These are phyloP conservation scores for Aphelinus atriplicis DNA, from an alignment of 1,140 invertebrate species.

Conservation along the genomic window DNA sequence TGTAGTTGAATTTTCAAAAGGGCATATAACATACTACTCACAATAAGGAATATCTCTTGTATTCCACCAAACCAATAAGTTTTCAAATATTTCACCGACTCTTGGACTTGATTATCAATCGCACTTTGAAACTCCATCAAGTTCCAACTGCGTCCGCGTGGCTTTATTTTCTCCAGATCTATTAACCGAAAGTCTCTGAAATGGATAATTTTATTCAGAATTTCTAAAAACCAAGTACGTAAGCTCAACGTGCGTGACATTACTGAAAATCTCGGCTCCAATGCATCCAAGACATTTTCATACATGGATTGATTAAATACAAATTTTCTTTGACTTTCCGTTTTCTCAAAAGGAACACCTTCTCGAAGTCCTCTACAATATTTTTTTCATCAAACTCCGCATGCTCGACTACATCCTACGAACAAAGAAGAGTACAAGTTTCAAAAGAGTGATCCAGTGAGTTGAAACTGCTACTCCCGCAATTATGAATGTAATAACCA, in stretches of 20 bases:
- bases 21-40: slow-evolving; percentile 38
- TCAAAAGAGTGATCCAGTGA: no score
- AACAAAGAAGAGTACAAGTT: no score
- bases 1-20: slow-evolving; percentile 1
- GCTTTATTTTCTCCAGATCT: slow-evolving; percentile 58
- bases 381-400: slow-evolving; percentile 23
- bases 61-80: slow-evolving; percentile 73
- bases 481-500: no score
- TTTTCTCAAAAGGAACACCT: background rate
- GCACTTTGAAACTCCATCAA: slow-evolving; percentile 69
- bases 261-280: slow-evolving; percentile 55
- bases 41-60: slow-evolving; percentile 69
- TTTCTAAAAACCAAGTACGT: no score
- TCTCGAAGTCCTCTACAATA: slow-evolving; percentile 9
- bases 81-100: slow-evolving; percentile 66
- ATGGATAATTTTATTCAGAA: slow-evolving; percentile 16
- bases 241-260: background rate
- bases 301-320: slow-evolving; percentile 59
- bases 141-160: slow-evolving; percentile 69
- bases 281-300: slow-evolving; percentile 53
- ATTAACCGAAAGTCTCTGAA: slow-evolving; percentile 54
- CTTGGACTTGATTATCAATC: slow-evolving; percentile 71
- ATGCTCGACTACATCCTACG: no score
- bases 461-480: no score
- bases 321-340: slow-evolving; percentile 20